Evolutionary conservation across 2,113 vertebrate species (phyloP), one percentile per base, ranked within the genome.

Genomic region (Mus spicilegus): DNA sequence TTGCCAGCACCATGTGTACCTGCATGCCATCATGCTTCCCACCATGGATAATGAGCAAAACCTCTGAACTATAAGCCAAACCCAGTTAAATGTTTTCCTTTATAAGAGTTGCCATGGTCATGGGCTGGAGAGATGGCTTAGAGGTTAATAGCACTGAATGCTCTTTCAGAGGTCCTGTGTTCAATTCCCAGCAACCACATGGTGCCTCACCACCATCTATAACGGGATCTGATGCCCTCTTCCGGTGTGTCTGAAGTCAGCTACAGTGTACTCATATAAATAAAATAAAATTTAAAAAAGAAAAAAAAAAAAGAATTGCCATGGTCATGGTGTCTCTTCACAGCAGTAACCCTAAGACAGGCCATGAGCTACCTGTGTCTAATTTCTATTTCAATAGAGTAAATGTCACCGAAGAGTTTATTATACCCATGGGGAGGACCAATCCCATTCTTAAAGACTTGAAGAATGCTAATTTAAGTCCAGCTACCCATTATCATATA

Each of bases 391-490:
- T 93, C 39, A 26, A 58, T 17, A 86, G 14, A 67, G 58, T n/a
- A 39, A 76, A 3, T 58, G 49, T 69, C 51, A 58, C 49, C 58
- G 85, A 90, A 20, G 84, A 36, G 51, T 76, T 42, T 90, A 72
- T 36, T 90, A 72, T 39, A 87, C 5, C 24, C 36, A 11, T 20
- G 39, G 5, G 3, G 7, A 90, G 20, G 63, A 54, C 3, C 89
- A 88, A 93, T 51, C 20, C 61, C 67, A 76, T 33, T 82, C 49
- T n/a, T 94, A 39, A 92, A 95, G 70, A 90, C 30, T 90, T 30
- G n/a, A 49, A 87, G 39, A 90, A 5, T 30, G 56, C 36, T 54
- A 30, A 17, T n/a, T 54, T 88, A 82, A 94, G 67, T 26, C 49
- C 42, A 42, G 30, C 26, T 75, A 67, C 26, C 65, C 16, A 81